These are phyloP conservation scores for Perca flavescens DNA, from an alignment of 2,113 vertebrate species.

Conservation along the genomic window DNA sequence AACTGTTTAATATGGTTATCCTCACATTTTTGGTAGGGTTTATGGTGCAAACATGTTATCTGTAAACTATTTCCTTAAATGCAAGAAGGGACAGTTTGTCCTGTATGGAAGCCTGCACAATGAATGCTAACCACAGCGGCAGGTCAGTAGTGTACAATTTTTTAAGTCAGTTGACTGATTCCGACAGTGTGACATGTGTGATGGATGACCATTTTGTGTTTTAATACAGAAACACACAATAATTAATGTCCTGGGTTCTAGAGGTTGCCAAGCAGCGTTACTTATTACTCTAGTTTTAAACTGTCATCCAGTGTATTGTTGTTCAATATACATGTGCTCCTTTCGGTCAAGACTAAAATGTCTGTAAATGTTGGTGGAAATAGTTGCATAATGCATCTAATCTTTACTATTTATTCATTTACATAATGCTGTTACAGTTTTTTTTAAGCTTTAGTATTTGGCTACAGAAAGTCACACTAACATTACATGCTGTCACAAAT, in stretches of 20 bases:
- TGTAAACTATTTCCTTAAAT: neutral
- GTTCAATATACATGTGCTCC: no score
- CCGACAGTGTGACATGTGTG: neutral
- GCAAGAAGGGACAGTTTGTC: neutral
- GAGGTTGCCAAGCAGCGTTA: no score
- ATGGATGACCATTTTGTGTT: no score
- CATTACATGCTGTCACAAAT: no score
- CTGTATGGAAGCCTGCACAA: neutral
- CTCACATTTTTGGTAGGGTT: neutral
- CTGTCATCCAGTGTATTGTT: no score
- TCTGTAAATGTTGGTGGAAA: neutral
- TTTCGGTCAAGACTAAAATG: no score
- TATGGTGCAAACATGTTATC: neutral
- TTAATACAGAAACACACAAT: no score
- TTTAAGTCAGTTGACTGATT: neutral
- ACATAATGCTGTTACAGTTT: neutral
- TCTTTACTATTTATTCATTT: neutral
- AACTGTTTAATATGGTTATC: neutral
- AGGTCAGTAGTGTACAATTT: no score
- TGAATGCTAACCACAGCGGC: neutral
- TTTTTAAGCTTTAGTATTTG: neutral
- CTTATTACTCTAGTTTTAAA: no score
- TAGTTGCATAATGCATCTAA: neutral
- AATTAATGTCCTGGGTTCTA: no score
- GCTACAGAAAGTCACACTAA: neutral